Evolutionary conservation across 2,113 vertebrate genomes (phyloP), one percentile per base, ranked within the genome.

Genomic region (Crocuta crocuta): DNA sequence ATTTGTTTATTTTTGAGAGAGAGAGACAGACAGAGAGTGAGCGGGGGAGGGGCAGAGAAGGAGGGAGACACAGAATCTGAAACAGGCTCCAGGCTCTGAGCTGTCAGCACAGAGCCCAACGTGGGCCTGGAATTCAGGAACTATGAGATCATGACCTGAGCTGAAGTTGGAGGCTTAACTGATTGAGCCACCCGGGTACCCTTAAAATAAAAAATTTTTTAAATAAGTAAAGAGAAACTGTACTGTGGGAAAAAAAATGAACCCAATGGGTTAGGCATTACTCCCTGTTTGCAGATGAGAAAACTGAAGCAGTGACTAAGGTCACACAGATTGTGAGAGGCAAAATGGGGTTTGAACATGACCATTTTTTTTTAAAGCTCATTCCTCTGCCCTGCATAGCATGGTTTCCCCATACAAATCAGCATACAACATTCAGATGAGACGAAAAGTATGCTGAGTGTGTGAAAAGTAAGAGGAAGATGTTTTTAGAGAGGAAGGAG

Each of bases 341-440:
- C 61, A 97, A 61, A 94, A 92, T 73, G 16, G 79, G 8, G 45
- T 91, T 93, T 91, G 53, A 95, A 71, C 53, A 50, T 71, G 16
- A 89, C 19, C 33, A 28, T 80, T 81, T 93, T 84, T 74, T 35
- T 81, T 23, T 11, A 53, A 66, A 31, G 26, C 4, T 68, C 58
- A 70, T 84, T 96, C 19, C 19, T 96, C 55, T 92, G 35, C 39
- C 45, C 43, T 76, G 7, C 39, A 39, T 92, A n/a, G 48, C 24
- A 83, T 81, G 21, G 43, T 76, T 28, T 85, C 43, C 94, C 78
- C 58, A 45, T 92, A 91, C 63, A 95, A 88, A 70, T 90, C 76
- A 86, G 1, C 48, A 2, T 84, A 26, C 63, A 91, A 45, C 78
- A 21, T 84, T 94, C 31, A 92, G n/a, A 2, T 53, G 74, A 74